A percentile compares a stretch with the other conserved stretches of the same genome.
Evolutionary conservation across 1,140 invertebrate species (phyloP).

Genomic region (Leptopilina clavipes): DNA sequence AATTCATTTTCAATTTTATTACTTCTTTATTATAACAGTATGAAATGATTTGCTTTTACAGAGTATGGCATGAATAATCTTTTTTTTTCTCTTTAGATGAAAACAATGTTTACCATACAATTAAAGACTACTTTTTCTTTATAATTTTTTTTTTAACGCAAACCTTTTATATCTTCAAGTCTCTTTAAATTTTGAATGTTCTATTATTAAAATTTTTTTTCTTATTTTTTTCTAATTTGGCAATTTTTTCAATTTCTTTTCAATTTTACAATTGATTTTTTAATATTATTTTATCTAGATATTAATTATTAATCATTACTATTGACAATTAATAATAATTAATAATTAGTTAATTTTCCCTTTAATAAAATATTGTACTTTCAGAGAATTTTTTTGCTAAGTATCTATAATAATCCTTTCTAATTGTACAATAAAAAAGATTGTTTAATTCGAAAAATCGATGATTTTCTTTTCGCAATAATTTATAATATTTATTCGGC

Average conservation of each 20-base stretch:
- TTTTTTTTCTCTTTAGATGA: background rate
- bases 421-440: no score
- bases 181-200: background rate
- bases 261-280: background rate
- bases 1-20: constrained; percentile 25
- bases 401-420: no score
- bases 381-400: no score
- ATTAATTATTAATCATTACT: no score
- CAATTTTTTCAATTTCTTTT: background rate
- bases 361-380: no score
- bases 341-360: no score
- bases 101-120: constrained; percentile 14
- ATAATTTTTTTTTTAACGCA: background rate
- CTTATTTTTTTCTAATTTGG: no score
- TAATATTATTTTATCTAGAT: no score
- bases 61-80: constrained; percentile 16
- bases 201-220: background rate
- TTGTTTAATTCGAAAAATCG: no score
- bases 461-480: background rate
- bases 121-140: background rate
- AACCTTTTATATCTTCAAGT: constrained; percentile 5
- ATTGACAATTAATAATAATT: no score
- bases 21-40: constrained; percentile 40
- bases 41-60: constrained; percentile 36
- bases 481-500: no score